Evolutionary conservation across 2,113 vertebrate genomes (phyloP).

Genomic region (Sceloporus tristichus): DNA sequence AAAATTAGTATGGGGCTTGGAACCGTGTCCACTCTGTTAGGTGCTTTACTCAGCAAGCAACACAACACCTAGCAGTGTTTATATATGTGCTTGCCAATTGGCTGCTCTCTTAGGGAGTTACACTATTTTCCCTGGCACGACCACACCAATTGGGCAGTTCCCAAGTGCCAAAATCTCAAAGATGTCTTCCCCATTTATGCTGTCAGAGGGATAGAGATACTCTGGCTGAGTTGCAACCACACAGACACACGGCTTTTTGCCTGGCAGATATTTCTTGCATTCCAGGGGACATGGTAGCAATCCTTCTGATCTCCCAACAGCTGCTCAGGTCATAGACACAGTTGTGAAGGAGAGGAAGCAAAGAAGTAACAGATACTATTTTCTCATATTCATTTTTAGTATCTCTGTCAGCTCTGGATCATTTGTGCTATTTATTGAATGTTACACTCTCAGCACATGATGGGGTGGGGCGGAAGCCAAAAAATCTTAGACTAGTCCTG

Average conservation of each 20-base stretch:
- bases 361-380: slow-evolving; percentile 19
- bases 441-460: neutral
- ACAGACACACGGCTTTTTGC: neutral
- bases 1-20: neutral
- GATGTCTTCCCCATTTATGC: neutral
- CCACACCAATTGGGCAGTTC: neutral
- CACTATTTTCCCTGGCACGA: neutral
- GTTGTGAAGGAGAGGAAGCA: slow-evolving; percentile 7
- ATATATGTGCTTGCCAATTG: neutral
- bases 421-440: slow-evolving; percentile 1
- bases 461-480: neutral
- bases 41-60: neutral
- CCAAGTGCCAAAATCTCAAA: neutral
- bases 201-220: neutral
- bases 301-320: slow-evolving; percentile 5
- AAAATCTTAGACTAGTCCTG: neutral
- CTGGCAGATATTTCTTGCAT: slow-evolving; percentile 11
- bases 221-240: neutral
- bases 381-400: slow-evolving; percentile 10
- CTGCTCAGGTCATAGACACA: neutral
- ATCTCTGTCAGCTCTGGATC: slow-evolving; percentile 15
- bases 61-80: neutral
- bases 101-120: neutral
- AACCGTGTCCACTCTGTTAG: neutral
- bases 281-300: slow-evolving; percentile 9